Evolutionary conservation across 2,888 invertebrate species (phyloP).

Genomic region (Leptopilina drosophilae): DNA sequence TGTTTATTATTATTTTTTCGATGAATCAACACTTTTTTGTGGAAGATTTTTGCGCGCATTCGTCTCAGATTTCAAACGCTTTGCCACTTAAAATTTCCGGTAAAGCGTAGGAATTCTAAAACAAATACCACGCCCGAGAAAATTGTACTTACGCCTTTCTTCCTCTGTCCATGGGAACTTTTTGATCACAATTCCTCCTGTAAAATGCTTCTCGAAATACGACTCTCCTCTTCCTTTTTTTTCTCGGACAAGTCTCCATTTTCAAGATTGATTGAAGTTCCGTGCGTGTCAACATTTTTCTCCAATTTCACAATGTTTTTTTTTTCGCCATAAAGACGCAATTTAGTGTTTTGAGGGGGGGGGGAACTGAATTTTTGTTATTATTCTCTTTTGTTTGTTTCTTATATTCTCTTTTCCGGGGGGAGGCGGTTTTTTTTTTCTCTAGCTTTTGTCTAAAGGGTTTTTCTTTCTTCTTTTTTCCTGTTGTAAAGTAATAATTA

Average conservation of each 20-base stretch:
- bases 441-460: neutral
- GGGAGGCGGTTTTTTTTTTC: no score
- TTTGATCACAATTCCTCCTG: conserved; percentile 18
- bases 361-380: no score
- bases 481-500: neutral
- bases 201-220: neutral
- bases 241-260: neutral
- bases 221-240: neutral
- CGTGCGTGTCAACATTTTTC: neutral
- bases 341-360: no score
- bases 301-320: neutral
- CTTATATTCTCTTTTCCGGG: no score
- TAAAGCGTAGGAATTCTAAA: conserved; percentile 99
- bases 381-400: neutral
- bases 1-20: no score
- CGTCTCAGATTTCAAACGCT: conserved; percentile 98
- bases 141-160: conserved; percentile 34
- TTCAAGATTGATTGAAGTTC: conserved; percentile 6
- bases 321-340: no score
- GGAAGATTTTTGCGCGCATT: conserved; percentile 76
- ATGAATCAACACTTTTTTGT: conserved; percentile 47
- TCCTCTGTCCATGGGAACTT: conserved; percentile 46
- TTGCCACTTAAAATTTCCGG: conserved; percentile 87
- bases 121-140: conserved; percentile 79
- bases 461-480: neutral